A percentile compares a stretch with the other conserved stretches of the same genome.
These are phyloP conservation scores for Aleiodes alternator DNA, from an alignment of 2,888 invertebrate genomes.

Conservation along the genomic window DNA sequence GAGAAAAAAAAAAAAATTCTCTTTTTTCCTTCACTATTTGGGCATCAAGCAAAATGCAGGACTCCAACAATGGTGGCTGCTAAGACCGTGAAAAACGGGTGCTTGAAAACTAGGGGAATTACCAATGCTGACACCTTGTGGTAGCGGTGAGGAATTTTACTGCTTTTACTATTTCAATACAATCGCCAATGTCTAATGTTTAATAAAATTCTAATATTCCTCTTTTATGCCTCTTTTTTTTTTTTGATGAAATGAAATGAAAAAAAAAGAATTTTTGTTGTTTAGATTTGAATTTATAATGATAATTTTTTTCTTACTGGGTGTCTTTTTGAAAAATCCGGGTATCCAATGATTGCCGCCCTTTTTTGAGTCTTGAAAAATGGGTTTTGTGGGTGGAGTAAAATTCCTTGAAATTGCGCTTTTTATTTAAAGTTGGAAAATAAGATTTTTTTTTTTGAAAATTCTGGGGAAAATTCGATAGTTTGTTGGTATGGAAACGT, in stretches of 20 bases:
- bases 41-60: slow-evolving; percentile 70
- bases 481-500: slow-evolving; percentile 30
- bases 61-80: slow-evolving; percentile 74
- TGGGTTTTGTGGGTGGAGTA: too few relatives aligned
- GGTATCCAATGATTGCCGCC: too few relatives aligned
- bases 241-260: too few relatives aligned
- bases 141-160: slow-evolving; percentile 61
- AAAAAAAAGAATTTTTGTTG: too few relatives aligned
- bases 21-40: slow-evolving; percentile 19
- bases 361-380: too few relatives aligned
- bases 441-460: not conserved
- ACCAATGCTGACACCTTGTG: slow-evolving; percentile 68
- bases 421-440: not conserved
- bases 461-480: not conserved
- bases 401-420: too few relatives aligned
- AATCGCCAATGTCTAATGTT: too few relatives aligned
- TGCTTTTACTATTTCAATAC: not conserved
- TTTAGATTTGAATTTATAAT: too few relatives aligned
- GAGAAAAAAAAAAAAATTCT: not conserved
- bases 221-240: too few relatives aligned
- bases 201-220: too few relatives aligned
- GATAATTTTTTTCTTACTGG: too few relatives aligned
- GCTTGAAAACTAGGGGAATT: slow-evolving; percentile 50
- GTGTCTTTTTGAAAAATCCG: too few relatives aligned
- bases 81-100: slow-evolving; percentile 49